phyloP scores from a whole-genome alignment of 2,797 vertebrate genomes.

The Chelon labrosus region DNA sequence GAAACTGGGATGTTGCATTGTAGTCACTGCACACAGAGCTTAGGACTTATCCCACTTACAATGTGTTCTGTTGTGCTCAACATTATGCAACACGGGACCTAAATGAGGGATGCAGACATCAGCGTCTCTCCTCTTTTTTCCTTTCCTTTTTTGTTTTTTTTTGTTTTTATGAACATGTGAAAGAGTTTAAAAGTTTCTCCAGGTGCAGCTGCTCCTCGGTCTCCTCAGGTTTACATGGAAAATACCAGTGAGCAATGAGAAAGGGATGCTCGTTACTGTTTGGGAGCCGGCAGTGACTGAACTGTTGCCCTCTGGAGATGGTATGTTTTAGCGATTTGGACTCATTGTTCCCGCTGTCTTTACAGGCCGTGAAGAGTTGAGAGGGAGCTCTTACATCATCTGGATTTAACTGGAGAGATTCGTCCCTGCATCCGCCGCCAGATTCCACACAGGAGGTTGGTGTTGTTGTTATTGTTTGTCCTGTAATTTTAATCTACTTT shows the following conservation, averaged over 20 bases:
- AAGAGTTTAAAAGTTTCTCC: constrained; percentile 66
- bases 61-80: constrained; percentile 28
- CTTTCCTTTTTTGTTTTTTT: not conserved
- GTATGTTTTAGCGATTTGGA: constrained; percentile 66
- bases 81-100: constrained; percentile 34
- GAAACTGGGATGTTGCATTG: not conserved
- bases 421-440: not conserved
- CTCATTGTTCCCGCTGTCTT: constrained; percentile 48
- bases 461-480: constrained; percentile 25
- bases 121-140: constrained; percentile 9
- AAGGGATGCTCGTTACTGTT: constrained; percentile 42
- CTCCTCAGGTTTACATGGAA: constrained; percentile 59
- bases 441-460: constrained; percentile 59
- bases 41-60: constrained; percentile 8
- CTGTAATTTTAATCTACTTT: constrained; percentile 3
- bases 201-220: constrained; percentile 52
- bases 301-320: constrained; percentile 53
- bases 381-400: constrained; percentile 31
- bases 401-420: constrained; percentile 26
- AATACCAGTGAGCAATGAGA: constrained; percentile 53
- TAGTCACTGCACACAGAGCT: constrained; percentile 6
- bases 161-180: constrained; percentile 60
- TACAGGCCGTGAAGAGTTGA: constrained; percentile 45
- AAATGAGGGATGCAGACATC: constrained; percentile 51
- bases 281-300: constrained; percentile 44